Evolutionary conservation across 2,888 invertebrate species (phyloP), one percentile per base, ranked within the genome.

Genomic region (Brachyopa scutellaris): DNA sequence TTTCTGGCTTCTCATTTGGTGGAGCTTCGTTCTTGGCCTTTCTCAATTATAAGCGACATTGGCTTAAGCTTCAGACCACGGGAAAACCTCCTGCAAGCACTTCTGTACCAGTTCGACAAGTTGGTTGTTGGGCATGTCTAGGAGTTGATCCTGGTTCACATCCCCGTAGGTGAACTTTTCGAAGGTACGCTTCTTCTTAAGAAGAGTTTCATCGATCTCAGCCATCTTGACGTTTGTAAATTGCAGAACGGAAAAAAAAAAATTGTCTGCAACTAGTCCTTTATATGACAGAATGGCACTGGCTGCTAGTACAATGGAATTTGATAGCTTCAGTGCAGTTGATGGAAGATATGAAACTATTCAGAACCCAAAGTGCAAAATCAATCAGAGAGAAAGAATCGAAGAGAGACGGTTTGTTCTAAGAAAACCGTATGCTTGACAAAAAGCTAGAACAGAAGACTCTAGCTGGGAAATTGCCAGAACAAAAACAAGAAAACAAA

Each of bases 151-250:
- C 88, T 99, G 93, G 93, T 99, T 99, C 84, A 99, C 99, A 87
- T 99, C 99, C 88, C 99, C 95, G 94, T 96, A 99, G 91, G 98
- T 98, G 93, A 98, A 99, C 93, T 99, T 99, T 92, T 98, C 95
- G 94, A 99, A 99, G 91, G 98, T 96, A 94, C 99, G 97, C 93
- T 98, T 99, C 93, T 98, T 99, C 94, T 99, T 99, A 93, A 98
- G 98, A 88, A 94, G 93, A 90, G 95, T 95, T 93, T 96, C 97
- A 87, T 96, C 96, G 87, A 93, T 95, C 93, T 93, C 93, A 90
- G 93, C 93, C 93, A 93, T 93, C 92, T 92, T 93, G 92, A 91
- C 90, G 89, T 90, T 90, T 92, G 91, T 91, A 91, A 91, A 91
- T 90, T 90, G 85, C 88, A 89, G 87, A 90, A 91, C 91, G 91